These are phyloP conservation scores for Trachymyrmex cornetzi DNA, from an alignment of 1,140 invertebrate genomes.

Conservation along the genomic window DNA sequence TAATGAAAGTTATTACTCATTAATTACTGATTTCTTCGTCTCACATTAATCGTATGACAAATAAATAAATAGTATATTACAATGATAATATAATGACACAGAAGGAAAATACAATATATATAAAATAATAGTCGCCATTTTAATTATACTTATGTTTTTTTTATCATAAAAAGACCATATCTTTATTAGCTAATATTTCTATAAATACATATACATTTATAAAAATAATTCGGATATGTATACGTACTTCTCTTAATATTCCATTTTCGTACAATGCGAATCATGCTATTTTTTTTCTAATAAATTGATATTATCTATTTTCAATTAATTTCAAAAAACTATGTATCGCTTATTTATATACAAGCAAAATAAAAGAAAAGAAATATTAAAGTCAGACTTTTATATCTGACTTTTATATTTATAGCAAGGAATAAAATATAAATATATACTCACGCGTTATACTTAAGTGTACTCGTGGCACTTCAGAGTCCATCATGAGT, in stretches of 20 bases:
- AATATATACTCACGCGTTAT: slow-evolving; percentile 81
- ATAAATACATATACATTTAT: too few relatives aligned
- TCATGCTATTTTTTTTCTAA: too few relatives aligned
- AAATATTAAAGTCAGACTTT: neutral
- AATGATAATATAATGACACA: neutral
- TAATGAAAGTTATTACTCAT: neutral
- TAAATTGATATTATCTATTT: too few relatives aligned
- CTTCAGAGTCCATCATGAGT: slow-evolving; percentile 77
- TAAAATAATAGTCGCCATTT: neutral
- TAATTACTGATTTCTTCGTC: neutral
- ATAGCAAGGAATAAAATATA: slow-evolving; percentile 31
- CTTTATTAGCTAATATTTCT: too few relatives aligned
- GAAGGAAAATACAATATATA: neutral
- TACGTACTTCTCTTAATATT: too few relatives aligned
- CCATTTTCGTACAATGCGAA: too few relatives aligned
- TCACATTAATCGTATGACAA: neutral
- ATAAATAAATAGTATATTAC: neutral
- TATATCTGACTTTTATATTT: neutral
- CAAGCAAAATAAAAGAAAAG: slow-evolving; percentile 8
- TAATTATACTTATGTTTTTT: neutral
- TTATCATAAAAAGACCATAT: too few relatives aligned
- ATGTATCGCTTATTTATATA: neutral
- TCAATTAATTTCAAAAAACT: too few relatives aligned
- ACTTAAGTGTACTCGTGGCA: slow-evolving; percentile 65
- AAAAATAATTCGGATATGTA: too few relatives aligned